Conservation (phyloP, 2,797 vertebrate species). For the Avahi laniger region DNA sequence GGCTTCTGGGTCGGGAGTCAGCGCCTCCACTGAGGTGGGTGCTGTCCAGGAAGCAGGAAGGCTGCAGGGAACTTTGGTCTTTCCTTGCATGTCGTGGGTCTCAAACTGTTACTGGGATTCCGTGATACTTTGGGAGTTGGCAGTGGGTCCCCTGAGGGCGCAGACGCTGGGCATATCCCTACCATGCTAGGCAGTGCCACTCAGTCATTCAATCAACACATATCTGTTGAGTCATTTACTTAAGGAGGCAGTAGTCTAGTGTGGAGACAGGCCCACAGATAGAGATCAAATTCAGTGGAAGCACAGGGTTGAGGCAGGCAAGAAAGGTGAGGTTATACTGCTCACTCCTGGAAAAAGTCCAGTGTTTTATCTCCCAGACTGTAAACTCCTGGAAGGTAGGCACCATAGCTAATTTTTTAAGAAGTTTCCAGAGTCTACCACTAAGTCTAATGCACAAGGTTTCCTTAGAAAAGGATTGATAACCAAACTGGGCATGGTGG, state of each 20-base stretch:
- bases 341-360: neutral
- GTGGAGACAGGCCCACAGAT: neutral
- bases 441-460: neutral
- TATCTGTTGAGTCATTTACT: neutral
- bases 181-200: neutral
- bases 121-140: neutral
- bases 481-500: neutral
- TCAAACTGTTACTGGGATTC: neutral
- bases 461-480: neutral
- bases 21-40: neutral
- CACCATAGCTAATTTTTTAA: neutral
- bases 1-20: neutral
- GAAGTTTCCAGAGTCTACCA: neutral
- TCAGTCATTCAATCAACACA: neutral
- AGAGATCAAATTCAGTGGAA: neutral
- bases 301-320: neutral
- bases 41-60: neutral
- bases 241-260: neutral
- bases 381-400: neutral
- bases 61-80: neutral
- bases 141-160: neutral
- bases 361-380: neutral
- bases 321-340: neutral
- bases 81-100: neutral
- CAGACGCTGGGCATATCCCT: neutral